Evolutionary conservation across 2,113 vertebrate genomes (phyloP).

Genomic region (Penelope pileata): DNA sequence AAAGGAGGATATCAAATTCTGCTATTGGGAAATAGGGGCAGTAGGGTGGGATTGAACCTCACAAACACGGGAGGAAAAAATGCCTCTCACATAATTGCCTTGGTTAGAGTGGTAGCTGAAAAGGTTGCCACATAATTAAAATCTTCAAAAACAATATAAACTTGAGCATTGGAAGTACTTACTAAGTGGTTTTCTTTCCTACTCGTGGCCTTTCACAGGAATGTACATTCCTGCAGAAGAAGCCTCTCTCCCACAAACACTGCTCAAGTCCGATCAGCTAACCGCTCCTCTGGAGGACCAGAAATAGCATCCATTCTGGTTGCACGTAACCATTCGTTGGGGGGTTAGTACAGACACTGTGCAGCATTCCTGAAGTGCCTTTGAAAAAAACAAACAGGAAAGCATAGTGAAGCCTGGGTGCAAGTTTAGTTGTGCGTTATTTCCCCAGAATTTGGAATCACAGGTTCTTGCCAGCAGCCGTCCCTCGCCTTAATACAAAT

Average conservation of each 20-base stretch:
- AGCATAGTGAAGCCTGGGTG: background rate
- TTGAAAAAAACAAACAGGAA: background rate
- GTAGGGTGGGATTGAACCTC: background rate
- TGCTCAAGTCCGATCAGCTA: background rate
- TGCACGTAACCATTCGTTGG: background rate
- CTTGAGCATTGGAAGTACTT: background rate
- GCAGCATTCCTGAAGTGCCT: background rate
- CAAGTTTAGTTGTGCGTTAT: background rate
- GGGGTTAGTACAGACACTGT: background rate
- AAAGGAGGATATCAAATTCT: background rate
- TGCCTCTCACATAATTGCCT: background rate
- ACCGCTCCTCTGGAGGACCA: background rate
- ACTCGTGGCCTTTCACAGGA: background rate
- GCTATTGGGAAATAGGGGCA: background rate
- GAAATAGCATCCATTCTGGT: background rate
- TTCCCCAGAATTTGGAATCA: background rate
- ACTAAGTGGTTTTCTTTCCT: background rate
- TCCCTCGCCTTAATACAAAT: background rate
- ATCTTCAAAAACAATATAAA: background rate
- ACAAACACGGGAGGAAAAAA: background rate
- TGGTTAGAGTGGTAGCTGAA: background rate
- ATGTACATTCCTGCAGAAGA: background rate
- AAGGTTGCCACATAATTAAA: background rate
- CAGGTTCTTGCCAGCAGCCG: background rate
- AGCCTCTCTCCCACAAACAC: background rate